Percentiles rank a stretch among this genome's conserved stretches.
phyloP scores from a whole-genome alignment of 2,797 vertebrate genomes.

The Otolemur crassicaudatus region DNA sequence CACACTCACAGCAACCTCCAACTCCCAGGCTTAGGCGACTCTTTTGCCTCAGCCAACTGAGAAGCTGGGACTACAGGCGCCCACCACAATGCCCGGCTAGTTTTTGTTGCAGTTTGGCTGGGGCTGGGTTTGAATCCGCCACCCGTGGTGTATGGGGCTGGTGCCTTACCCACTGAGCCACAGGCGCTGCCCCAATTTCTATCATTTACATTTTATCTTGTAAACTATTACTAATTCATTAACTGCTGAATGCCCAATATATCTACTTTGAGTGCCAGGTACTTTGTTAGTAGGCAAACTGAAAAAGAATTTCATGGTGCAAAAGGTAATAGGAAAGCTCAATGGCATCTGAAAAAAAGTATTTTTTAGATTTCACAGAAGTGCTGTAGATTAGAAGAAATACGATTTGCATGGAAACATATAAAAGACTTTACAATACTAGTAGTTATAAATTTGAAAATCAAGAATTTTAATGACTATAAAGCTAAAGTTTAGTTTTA shows the following conservation, averaged over 20 bases:
- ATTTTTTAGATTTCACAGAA: slow-evolving; percentile 7
- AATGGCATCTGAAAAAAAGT: background rate
- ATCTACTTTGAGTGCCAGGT: background rate
- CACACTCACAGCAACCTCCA: no score
- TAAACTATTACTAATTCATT: background rate
- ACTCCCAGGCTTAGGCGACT: no score
- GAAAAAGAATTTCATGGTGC: background rate
- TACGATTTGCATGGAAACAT: slow-evolving; percentile 33
- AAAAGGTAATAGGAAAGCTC: background rate
- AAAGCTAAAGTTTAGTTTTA: slow-evolving; percentile 43
- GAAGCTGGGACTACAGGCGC: no score
- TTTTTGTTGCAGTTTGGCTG: no score
- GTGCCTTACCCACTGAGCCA: no score
- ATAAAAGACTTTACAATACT: slow-evolving; percentile 26
- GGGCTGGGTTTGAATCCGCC: no score
- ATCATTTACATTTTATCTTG: background rate
- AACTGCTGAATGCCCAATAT: background rate
- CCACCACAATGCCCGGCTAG: no score
- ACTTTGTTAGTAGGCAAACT: slow-evolving; percentile 17
- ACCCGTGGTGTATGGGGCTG: no score
- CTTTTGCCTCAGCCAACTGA: no score
- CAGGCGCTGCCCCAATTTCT: background rate
- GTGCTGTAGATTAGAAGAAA: background rate
- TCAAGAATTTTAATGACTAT: background rate
- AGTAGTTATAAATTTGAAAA: slow-evolving; percentile 42